Conservation (phyloP, 2,888 invertebrate genomes). For the Diarsia brunnea region DNA sequence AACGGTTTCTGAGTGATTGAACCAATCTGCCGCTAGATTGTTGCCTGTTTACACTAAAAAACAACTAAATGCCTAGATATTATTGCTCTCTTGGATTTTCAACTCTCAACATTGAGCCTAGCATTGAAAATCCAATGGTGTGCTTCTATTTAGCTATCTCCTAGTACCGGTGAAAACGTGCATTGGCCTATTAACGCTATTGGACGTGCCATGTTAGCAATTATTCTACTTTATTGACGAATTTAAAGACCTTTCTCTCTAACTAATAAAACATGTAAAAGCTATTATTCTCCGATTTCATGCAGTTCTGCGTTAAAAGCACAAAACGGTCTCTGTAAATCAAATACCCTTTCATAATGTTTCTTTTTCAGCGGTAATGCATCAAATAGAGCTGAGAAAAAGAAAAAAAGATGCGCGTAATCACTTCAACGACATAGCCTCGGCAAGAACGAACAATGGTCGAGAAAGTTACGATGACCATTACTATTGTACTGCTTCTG, state of each 20-base stretch:
- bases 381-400: slow-evolving; percentile 67
- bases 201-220: slow-evolving; percentile 33
- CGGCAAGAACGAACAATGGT: slow-evolving; percentile 75
- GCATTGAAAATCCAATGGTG: neutral
- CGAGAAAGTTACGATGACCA: slow-evolving; percentile 75
- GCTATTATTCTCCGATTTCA: slow-evolving; percentile 22
- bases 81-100: neutral
- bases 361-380: slow-evolving; percentile 60
- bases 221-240: slow-evolving; percentile 19
- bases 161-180: neutral
- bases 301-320: slow-evolving; percentile 18
- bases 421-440: slow-evolving; percentile 73
- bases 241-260: slow-evolving; percentile 25
- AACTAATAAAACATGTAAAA: slow-evolving; percentile 24
- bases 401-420: slow-evolving; percentile 72
- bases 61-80: neutral
- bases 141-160: neutral
- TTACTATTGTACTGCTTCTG: slow-evolving; percentile 65
- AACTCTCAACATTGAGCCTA: neutral
- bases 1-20: slow-evolving; percentile 42
- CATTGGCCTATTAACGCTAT: slow-evolving; percentile 34
- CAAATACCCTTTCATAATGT: slow-evolving; percentile 51
- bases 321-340: slow-evolving; percentile 52
- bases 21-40: slow-evolving; percentile 49
- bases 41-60: neutral